Conservation (phyloP, 2,888 invertebrate genomes). For the Archips crataeganus region DNA sequence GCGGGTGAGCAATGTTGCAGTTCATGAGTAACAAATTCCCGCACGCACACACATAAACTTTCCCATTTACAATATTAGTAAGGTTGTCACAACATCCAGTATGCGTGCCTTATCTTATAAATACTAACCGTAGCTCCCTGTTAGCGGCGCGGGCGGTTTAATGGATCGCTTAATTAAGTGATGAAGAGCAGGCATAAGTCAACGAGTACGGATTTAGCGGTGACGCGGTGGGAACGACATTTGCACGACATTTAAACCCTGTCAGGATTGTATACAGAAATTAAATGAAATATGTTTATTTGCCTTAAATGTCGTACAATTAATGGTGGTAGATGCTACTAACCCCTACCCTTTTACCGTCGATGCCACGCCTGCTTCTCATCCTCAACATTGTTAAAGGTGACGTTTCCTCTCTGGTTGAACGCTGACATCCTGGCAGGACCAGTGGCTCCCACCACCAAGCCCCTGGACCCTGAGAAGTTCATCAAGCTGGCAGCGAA, state of each 20-base stretch:
- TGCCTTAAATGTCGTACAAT: too few species aligned
- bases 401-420: conserved; percentile 92
- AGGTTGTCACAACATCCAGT: background rate
- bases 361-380: too few species aligned
- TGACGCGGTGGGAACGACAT: background rate
- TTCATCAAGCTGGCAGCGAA: conserved; percentile 88
- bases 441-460: conserved; percentile 86
- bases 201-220: conserved; percentile 1
- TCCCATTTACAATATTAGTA: too few species aligned
- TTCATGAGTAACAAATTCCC: too few species aligned
- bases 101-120: background rate
- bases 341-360: too few species aligned
- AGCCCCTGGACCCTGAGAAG: conserved; percentile 87
- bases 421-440: conserved; percentile 95
- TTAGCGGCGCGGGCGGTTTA: background rate
- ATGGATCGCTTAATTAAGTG: conserved; percentile 8
- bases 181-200: background rate
- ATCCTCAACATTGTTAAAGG: conserved; percentile 70
- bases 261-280: too few species aligned
- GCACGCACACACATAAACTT: too few species aligned
- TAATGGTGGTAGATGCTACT: too few species aligned
- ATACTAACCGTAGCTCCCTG: background rate
- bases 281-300: too few species aligned
- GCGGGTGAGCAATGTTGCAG: too few species aligned
- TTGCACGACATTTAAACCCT: background rate